Evolutionary conservation across 23 tunicate genomes (phyloP), one percentile per base, ranked within the genome.

Genomic region (Phallusia fumigata): DNA sequence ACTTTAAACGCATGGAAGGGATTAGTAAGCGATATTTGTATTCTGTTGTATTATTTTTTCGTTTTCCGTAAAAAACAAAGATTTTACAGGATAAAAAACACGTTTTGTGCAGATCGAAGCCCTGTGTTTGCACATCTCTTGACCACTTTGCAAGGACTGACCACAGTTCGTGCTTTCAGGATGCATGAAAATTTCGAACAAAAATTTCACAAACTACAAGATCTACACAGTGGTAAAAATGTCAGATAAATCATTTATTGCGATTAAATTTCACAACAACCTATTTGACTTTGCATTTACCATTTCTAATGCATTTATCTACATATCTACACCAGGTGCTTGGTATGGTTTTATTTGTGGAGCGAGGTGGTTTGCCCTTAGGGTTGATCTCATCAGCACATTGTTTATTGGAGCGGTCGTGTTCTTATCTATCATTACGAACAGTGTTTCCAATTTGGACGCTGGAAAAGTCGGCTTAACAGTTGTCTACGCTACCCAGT

Each of bases 1-100:
- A 95, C 32, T 76, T 95, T 31, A 95, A 95, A 79, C 65, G 99
- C 52, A 88, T 95, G 21, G 99, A 95, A 81, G 99, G 96, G 52
- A 65, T 84, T 0, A 76, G 97, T 92, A 84, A 80, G 96, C 52
- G 13, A 22, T 24, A 6, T 6, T 58, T 24, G 10, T 40, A 10
- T 40, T 40, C 47, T 3, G 47, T 10, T 40, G 47, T 40, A 40
- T 5, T 40, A 5, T 40, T 40, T 10, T 10, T 40, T 40, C 47
- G 47, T 5, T 40, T 40, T 40, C 47, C n/a, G n/a, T n/a, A n/a
- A n/a, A n/a, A n/a, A n/a, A n/a, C n/a, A n/a, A n/a, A n/a, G n/a
- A n/a, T n/a, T n/a, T n/a, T n/a, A n/a, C n/a, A n/a, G n/a, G n/a
- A n/a, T n/a, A n/a, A 51, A 51, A 51, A 51, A 51, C 58, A 18